Percentiles rank a stretch among this genome's conserved stretches.
phyloP scores from a whole-genome alignment of 2,888 invertebrate species.

The Patella depressa region DNA sequence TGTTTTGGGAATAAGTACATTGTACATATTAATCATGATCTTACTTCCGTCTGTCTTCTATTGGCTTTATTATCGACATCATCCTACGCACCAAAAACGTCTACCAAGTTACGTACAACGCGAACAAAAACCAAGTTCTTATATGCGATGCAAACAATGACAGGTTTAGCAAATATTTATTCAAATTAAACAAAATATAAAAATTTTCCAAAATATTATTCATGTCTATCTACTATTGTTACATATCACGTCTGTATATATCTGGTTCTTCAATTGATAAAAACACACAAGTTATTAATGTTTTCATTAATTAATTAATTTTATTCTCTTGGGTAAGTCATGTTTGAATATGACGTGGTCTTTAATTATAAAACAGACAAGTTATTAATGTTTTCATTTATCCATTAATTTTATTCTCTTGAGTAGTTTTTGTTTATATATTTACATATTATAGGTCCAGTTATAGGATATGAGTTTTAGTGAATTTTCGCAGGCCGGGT shows the following conservation, averaged over 20 bases:
- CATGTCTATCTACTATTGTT: too few relatives aligned
- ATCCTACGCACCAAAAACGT: not conserved
- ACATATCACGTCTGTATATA: too few relatives aligned
- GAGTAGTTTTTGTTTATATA: too few relatives aligned
- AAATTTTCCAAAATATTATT: too few relatives aligned
- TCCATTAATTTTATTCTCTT: not conserved
- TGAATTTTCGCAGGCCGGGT: not conserved
- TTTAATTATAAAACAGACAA: not conserved
- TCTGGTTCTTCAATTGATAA: too few relatives aligned
- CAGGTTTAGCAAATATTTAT: too few relatives aligned
- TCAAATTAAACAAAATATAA: too few relatives aligned
- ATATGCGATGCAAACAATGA: not conserved
- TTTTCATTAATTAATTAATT: too few relatives aligned
- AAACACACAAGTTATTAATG: too few relatives aligned
- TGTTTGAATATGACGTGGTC: not conserved
- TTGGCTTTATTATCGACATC: not conserved
- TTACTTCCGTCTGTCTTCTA: not conserved
- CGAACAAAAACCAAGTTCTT: not conserved
- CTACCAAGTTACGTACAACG: not conserved
- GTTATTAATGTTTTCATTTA: not conserved
- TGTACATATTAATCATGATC: not conserved
- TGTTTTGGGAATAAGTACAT: not conserved
- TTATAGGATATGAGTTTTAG: too few relatives aligned
- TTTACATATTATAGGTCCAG: too few relatives aligned
- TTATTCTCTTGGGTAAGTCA: too few relatives aligned